Base-by-base conservation (phyloP, 2,797 vertebrate species). In the Xyrichtys novacula region DNA sequence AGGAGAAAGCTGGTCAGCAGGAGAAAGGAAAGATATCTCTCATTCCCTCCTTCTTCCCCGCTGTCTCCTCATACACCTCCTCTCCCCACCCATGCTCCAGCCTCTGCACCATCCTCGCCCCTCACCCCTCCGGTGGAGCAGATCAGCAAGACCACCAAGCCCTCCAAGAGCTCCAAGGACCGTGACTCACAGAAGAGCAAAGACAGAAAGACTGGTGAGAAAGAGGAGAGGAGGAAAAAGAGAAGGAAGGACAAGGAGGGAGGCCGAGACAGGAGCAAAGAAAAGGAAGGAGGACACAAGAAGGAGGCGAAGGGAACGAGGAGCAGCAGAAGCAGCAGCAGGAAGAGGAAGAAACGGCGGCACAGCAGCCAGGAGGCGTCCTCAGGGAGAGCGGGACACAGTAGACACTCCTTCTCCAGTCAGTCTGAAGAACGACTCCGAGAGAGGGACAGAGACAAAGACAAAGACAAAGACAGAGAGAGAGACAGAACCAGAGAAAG, bases 1-100 rank as follows among this genome's bases (percentile, higher is more conserved):
- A 93, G 97, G 23, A 90, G 95, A 11, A 97, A 97, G 77, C 94
- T 97, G 58, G 95, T 96, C 39, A 96, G 92, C 34, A 94, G 95
- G 38, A 88, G 96, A 0, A 95, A 96, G 8, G 95, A 96, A 54
- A 91, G 96, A 16, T 96, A 95, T 38, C 91, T 93, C 48, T 94
- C 90, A 8, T 91, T 93, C 71, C 93, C 92, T 29, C 78, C 87
- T 20, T 89, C 95, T 0, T 87, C 92, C 3, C 88, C 95, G 0
- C 88, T 92, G 3, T 87, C 95, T 11, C 83, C 94, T 6, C 63
- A 91, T 29, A 49, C 90, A 0, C 29, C 78, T 60, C 66, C 90
- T 0, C 28, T 76, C 61, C 66, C 90, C 6, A 64, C 85, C 42
- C 66, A 86, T 16, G 88, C 55, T 26, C 76, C 19, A 61, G 81